These are phyloP conservation scores for Lipotes vexillifer DNA, from an alignment of 2,113 vertebrate genomes.

Conservation along the genomic window DNA sequence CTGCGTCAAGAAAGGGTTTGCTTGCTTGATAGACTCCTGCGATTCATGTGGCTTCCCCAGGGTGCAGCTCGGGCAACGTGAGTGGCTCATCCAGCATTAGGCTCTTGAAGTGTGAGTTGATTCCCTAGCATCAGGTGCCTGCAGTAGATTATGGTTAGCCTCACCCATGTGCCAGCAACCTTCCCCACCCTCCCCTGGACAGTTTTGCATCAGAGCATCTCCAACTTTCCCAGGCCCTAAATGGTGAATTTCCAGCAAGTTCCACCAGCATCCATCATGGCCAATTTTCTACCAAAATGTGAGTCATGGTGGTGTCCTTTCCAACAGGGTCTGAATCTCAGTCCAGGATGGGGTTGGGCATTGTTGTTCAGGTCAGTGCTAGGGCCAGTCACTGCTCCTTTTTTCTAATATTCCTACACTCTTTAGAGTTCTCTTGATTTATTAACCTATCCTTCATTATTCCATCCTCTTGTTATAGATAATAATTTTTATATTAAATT, in stretches of 20 bases:
- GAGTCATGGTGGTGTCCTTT: neutral
- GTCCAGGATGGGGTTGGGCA: fast-evolving
- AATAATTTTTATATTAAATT: neutral
- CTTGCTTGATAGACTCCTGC: too few species aligned
- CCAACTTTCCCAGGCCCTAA: neutral
- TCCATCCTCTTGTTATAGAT: neutral
- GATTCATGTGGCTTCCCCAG: fast-evolving
- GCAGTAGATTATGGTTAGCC: neutral
- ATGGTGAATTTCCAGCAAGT: neutral
- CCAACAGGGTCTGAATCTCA: neutral
- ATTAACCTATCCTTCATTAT: neutral
- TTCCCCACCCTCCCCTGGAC: fast-evolving
- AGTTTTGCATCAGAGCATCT: neutral
- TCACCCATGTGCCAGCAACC: neutral
- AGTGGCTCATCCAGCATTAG: neutral
- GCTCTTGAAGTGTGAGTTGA: fast-evolving
- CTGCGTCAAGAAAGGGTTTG: neutral
- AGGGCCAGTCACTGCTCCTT: neutral
- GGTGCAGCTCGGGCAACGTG: neutral
- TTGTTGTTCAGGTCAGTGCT: neutral
- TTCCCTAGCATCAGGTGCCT: neutral
- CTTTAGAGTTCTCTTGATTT: neutral
- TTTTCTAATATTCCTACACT: neutral
- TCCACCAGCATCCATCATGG: fast-evolving
- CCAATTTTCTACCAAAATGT: neutral